These are phyloP conservation scores for Invenusta paracnida DNA, from an alignment of 2,888 invertebrate genomes.

Conservation along the genomic window DNA sequence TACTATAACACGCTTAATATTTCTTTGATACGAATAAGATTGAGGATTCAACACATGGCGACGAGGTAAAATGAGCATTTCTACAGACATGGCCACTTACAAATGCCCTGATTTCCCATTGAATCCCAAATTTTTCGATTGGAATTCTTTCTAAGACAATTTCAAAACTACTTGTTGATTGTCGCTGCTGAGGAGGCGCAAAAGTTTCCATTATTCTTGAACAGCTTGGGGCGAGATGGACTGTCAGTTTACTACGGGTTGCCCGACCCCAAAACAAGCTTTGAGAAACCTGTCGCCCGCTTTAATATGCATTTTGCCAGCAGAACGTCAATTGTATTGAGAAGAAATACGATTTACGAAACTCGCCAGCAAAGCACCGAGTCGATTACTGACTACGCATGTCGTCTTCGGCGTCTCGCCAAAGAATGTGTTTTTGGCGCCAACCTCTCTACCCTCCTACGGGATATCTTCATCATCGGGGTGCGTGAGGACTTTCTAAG, in stretches of 20 bases:
- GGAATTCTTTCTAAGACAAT: neutral
- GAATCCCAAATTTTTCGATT: too few species aligned
- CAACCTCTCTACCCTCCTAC: neutral
- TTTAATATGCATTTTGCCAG: neutral
- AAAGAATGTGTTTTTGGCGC: neutral
- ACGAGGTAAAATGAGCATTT: too few species aligned
- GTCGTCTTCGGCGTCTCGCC: neutral
- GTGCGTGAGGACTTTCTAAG: neutral
- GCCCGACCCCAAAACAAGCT: neutral
- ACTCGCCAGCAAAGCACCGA: neutral
- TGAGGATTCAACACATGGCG: too few species aligned
- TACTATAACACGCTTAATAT: too few species aligned
- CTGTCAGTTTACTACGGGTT: neutral
- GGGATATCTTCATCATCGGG: neutral
- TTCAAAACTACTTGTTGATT: neutral
- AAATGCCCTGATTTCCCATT: too few species aligned
- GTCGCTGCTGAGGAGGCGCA: neutral
- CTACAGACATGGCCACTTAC: too few species aligned
- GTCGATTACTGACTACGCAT: neutral
- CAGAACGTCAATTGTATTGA: neutral
- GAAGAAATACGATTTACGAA: neutral
- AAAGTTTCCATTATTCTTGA: neutral
- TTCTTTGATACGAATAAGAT: too few species aligned
- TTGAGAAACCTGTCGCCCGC: neutral
- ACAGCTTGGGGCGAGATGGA: neutral